A percentile compares a stretch with the other conserved stretches of the same genome.
phyloP scores from a whole-genome alignment of 2,888 invertebrate genomes.

The Quadriops clusia region DNA sequence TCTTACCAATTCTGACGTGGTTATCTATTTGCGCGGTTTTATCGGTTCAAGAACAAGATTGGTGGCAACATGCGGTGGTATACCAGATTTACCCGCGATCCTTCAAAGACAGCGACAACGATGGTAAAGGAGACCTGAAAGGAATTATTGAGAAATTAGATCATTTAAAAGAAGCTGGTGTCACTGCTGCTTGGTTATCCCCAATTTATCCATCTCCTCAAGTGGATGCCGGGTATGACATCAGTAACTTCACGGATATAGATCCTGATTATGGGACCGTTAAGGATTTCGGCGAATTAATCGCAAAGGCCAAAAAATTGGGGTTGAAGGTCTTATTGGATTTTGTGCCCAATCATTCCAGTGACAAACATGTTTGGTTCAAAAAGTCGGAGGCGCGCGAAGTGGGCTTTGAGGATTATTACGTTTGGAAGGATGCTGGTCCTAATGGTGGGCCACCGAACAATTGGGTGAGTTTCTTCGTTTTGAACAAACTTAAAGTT shows the following conservation, averaged over 20 bases:
- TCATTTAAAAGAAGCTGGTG: slow-evolving; percentile 38
- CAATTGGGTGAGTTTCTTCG: slow-evolving; percentile 74
- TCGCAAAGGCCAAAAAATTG: slow-evolving; percentile 31
- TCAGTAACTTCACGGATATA: slow-evolving; percentile 44
- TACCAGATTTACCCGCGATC: slow-evolving; percentile 75
- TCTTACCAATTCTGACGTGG: too few relatives aligned
- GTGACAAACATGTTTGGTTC: slow-evolving; percentile 68
- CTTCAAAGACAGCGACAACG: slow-evolving; percentile 65
- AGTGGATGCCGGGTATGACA: slow-evolving; percentile 55
- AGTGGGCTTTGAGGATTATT: slow-evolving; percentile 56
- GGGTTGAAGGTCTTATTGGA: slow-evolving; percentile 31
- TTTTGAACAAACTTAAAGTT: too few relatives aligned
- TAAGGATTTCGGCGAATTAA: slow-evolving; percentile 41
- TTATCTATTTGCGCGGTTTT: too few relatives aligned
- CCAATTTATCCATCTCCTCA: slow-evolving; percentile 59
- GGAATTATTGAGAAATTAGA: slow-evolving; percentile 30
- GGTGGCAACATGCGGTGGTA: slow-evolving; percentile 68
- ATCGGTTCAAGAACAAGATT: slow-evolving; percentile 38
- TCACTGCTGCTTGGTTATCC: slow-evolving; percentile 56
- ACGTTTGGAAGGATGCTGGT: slow-evolving; percentile 62
- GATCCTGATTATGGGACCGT: slow-evolving; percentile 47
- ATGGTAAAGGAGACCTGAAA: slow-evolving; percentile 55
- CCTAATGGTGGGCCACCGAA: slow-evolving; percentile 60
- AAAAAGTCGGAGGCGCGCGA: slow-evolving; percentile 47
- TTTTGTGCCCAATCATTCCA: slow-evolving; percentile 43